A percentile compares a stretch with the other conserved stretches of the same genome.
phyloP scores from a whole-genome alignment of 2,888 invertebrate genomes.

The Himalopsyche japonica region DNA sequence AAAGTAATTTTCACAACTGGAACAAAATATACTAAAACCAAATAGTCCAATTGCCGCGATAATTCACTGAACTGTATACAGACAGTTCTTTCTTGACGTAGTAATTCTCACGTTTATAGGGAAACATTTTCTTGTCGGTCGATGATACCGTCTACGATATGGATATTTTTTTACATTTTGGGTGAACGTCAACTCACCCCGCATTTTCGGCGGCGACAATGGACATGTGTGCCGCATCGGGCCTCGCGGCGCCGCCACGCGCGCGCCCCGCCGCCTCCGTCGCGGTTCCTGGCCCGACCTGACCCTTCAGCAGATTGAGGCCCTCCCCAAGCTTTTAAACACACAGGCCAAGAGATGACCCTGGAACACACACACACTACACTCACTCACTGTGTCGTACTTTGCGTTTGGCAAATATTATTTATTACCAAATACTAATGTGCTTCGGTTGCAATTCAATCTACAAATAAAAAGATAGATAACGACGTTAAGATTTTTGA shows the following conservation, averaged over 20 bases:
- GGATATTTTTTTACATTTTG: background rate
- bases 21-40: no score
- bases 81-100: no score
- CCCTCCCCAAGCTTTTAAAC: background rate
- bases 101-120: no score
- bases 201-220: conserved; percentile 67
- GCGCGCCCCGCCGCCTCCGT: conserved; percentile 62
- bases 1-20: no score
- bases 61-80: no score
- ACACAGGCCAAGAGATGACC: background rate
- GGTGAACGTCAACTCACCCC: conserved; percentile 53
- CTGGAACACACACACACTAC: background rate
- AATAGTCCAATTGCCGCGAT: no score
- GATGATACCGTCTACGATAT: background rate
- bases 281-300: conserved; percentile 45
- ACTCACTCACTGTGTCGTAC: background rate
- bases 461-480: background rate
- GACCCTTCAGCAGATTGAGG: background rate
- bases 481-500: background rate
- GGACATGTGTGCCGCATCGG: conserved; percentile 69
- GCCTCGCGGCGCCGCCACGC: conserved; percentile 59
- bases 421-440: background rate
- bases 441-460: background rate
- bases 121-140: background rate
- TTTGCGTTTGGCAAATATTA: background rate